A percentile compares a stretch with the other conserved stretches of the same genome.
These are phyloP conservation scores for Congeria kusceri DNA, from an alignment of 2,888 invertebrate species.

Conservation along the genomic window DNA sequence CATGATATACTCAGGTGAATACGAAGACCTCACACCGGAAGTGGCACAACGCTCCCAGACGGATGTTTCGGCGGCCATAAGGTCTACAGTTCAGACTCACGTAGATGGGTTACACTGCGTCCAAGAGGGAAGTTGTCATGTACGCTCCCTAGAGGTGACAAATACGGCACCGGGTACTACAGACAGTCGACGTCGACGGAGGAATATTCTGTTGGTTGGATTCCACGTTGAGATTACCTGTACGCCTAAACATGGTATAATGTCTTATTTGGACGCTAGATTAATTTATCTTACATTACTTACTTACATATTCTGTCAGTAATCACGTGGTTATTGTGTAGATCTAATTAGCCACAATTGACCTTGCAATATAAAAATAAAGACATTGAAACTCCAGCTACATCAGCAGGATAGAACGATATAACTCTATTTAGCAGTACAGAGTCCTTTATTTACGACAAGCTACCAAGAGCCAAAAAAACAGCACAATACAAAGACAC, in stretches of 20 bases:
- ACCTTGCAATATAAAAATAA: too few species aligned
- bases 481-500: too few species aligned
- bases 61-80: not conserved
- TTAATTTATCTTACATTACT: too few species aligned
- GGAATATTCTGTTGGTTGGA: slow-evolving; percentile 1
- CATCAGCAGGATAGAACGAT: too few species aligned
- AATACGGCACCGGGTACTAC: not conserved
- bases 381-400: too few species aligned
- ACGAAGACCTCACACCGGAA: not conserved
- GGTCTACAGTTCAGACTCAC: not conserved
- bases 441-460: too few species aligned
- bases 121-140: not conserved
- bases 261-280: not conserved
- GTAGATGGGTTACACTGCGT: not conserved
- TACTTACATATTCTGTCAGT: too few species aligned
- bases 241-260: not conserved
- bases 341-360: too few species aligned
- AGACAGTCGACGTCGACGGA: not conserved
- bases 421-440: too few species aligned
- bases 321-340: too few species aligned
- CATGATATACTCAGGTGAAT: not conserved
- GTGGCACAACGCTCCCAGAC: not conserved
- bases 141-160: not conserved
- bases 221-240: not conserved
- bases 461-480: too few species aligned